Percentiles rank a stretch among this genome's conserved stretches.
Conservation (phyloP, 2,797 vertebrate genomes). For the Artibeus jamaicensis region DNA sequence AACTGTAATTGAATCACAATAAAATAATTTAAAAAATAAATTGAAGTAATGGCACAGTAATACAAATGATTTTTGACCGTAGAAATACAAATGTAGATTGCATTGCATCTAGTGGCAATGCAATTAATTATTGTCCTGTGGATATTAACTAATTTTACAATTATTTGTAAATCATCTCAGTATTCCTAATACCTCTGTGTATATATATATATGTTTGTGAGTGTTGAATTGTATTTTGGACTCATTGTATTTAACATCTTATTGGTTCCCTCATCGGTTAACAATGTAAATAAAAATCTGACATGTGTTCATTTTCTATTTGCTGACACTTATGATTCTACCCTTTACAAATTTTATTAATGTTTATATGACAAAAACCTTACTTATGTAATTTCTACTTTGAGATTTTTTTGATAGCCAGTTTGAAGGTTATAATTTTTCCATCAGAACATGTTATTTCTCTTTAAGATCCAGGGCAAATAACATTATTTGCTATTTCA, state of each 20-base stretch:
- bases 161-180: neutral
- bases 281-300: neutral
- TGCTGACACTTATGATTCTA: neutral
- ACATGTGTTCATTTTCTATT: neutral
- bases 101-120: neutral
- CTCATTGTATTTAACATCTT: neutral
- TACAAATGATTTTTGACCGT: neutral
- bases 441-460: neutral
- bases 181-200: neutral
- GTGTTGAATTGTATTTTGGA: neutral
- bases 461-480: neutral
- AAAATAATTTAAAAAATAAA: no score
- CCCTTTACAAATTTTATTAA: neutral
- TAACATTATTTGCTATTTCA: neutral
- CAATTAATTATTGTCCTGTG: neutral
- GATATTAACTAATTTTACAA: neutral
- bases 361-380: neutral
- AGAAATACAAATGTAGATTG: neutral
- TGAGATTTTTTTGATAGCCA: neutral
- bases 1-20: no score
- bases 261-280: neutral
- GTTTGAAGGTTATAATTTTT: neutral
- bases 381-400: neutral
- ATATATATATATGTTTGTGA: neutral
- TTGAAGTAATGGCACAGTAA: neutral